Evolutionary conservation across 1,140 invertebrate genomes (phyloP).

Genomic region (Tribolium castaneum): DNA sequence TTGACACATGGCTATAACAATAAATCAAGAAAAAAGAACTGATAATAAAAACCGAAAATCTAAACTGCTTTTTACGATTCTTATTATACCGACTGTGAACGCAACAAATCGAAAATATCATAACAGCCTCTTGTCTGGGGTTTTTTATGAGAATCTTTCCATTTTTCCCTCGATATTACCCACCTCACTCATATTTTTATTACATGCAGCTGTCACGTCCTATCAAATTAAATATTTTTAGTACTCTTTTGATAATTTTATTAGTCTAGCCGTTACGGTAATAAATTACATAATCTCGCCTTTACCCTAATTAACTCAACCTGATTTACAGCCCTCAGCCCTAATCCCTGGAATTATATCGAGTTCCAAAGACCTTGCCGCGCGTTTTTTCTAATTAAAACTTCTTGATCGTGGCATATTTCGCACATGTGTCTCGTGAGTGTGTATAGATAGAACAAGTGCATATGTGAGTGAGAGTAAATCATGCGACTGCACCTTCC

Average conservation of each 20-base stretch:
- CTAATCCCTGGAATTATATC: not conserved
- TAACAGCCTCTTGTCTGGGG: not conserved
- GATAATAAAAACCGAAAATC: too few species aligned
- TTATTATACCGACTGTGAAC: too few species aligned
- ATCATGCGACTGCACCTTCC: conserved; percentile 4
- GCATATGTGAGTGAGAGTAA: not conserved
- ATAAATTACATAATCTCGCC: conserved; percentile 19
- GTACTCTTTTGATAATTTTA: conserved; percentile 11
- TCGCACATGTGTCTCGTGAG: not conserved
- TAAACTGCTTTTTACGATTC: too few species aligned
- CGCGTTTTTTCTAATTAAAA: conserved; percentile 32
- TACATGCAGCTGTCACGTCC: conserved; percentile 15
- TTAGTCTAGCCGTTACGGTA: conserved; percentile 25
- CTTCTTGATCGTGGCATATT: not conserved
- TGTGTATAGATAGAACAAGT: conserved; percentile 1
- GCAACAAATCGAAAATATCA: not conserved
- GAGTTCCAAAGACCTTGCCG: not conserved
- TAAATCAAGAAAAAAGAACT: too few species aligned
- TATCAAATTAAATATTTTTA: conserved; percentile 21
- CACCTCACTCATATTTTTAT: not conserved
- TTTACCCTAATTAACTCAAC: conserved; percentile 12
- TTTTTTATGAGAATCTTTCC: not conserved
- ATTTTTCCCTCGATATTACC: not conserved
- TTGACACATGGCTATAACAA: too few species aligned
- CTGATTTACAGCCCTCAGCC: not conserved